phyloP scores from a whole-genome alignment of 1,140 invertebrate genomes.

The Dysdera silvatica region DNA sequence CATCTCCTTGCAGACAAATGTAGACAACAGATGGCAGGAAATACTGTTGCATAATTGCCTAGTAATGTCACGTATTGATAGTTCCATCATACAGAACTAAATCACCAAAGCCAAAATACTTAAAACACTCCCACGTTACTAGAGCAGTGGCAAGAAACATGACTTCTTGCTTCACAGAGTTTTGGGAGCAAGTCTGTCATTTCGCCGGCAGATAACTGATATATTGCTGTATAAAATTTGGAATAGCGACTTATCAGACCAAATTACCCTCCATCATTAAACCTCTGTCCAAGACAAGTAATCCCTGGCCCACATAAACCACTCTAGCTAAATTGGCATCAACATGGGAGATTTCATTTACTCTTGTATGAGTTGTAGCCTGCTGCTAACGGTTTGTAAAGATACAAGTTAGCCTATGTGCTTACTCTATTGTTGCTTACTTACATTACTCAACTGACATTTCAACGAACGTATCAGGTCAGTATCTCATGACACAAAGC shows the following conservation, averaged over 20 bases:
- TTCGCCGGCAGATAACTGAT: not conserved
- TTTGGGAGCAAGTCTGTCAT: not conserved
- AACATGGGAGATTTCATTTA: not conserved
- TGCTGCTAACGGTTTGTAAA: not conserved
- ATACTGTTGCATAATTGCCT: not conserved
- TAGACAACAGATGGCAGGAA: not conserved
- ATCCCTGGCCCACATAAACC: not conserved
- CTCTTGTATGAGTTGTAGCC: not conserved
- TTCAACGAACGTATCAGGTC: not conserved
- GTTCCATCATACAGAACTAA: too few species aligned
- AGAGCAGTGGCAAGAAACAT: not conserved
- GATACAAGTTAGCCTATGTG: not conserved
- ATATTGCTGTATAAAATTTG: not conserved
- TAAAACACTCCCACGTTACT: not conserved
- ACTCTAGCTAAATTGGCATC: not conserved
- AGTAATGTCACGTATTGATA: too few species aligned
- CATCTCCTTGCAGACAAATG: not conserved
- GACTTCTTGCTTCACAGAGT: too few species aligned
- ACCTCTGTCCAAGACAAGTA: not conserved
- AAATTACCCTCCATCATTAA: not conserved
- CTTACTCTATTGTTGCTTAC: not conserved
- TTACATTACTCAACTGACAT: too few species aligned
- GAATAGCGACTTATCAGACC: not conserved
- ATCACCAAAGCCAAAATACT: not conserved
- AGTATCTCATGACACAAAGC: not conserved